phyloP scores from a whole-genome alignment of 2,888 invertebrate species.

The Xanthorhoe spadicearia region DNA sequence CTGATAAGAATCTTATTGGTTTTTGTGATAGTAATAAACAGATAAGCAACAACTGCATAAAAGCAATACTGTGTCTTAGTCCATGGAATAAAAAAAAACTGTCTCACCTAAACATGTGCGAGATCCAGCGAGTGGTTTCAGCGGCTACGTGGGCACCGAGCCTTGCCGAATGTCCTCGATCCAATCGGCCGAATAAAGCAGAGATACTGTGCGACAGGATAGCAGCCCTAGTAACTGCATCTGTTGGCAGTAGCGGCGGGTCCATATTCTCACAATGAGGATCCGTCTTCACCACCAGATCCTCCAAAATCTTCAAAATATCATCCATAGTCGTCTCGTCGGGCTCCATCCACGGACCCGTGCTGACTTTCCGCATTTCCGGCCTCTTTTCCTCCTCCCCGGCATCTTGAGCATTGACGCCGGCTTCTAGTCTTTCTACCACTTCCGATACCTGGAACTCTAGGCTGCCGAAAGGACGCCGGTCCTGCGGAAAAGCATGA shows the following conservation, averaged over 20 bases:
- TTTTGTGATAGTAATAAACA: too few relatives aligned
- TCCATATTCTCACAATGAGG: slow-evolving; percentile 86
- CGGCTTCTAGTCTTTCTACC: slow-evolving; percentile 88
- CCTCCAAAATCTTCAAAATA: slow-evolving; percentile 85
- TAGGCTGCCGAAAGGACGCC: slow-evolving; percentile 86
- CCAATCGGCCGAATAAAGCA: slow-evolving; percentile 93
- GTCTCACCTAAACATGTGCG: slow-evolving; percentile 91
- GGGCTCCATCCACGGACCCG: slow-evolving; percentile 79
- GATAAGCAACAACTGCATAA: neutral
- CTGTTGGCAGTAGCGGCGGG: slow-evolving; percentile 86
- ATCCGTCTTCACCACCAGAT: slow-evolving; percentile 85
- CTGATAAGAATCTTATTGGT: too few relatives aligned
- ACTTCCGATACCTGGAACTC: slow-evolving; percentile 91
- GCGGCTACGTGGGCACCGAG: slow-evolving; percentile 92
- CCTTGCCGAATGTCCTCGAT: slow-evolving; percentile 90
- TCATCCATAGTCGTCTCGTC: slow-evolving; percentile 85
- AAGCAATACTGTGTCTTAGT: neutral
- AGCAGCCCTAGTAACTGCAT: slow-evolving; percentile 85
- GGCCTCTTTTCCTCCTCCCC: slow-evolving; percentile 71
- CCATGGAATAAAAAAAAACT: neutral
- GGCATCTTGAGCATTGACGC: slow-evolving; percentile 78
- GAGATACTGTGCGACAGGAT: slow-evolving; percentile 94
- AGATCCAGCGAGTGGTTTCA: slow-evolving; percentile 95
- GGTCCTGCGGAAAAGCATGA: slow-evolving; percentile 75
- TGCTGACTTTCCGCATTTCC: slow-evolving; percentile 78